These are phyloP conservation scores for Drosophila willistoni DNA, from an alignment of 1,140 invertebrate species.

Conservation along the genomic window DNA sequence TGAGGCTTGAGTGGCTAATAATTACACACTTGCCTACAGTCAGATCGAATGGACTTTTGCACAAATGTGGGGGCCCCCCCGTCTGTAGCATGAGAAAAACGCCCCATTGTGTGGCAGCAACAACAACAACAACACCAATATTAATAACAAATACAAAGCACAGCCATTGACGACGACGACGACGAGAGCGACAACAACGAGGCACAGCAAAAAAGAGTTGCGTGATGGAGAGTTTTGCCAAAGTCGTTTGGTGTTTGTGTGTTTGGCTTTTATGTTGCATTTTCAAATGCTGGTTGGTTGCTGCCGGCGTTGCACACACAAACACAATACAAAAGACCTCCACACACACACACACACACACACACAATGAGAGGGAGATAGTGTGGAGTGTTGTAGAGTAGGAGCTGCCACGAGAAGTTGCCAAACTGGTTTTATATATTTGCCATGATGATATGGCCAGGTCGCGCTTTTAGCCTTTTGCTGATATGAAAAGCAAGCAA, in stretches of 20 bases:
- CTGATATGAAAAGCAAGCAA: conserved; percentile 69
- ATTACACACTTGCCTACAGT: conserved; percentile 55
- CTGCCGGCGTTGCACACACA: conserved; percentile 57
- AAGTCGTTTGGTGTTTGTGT: conserved; percentile 57
- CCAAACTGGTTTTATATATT: conserved; percentile 70
- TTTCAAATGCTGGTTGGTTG: conserved; percentile 80
- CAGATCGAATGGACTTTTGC: conserved; percentile 36
- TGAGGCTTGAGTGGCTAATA: conserved; percentile 69
- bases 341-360: conserved; percentile 12
- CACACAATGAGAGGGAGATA: conserved; percentile 28
- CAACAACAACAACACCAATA: background rate
- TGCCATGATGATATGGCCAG: conserved; percentile 58
- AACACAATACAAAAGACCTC: conserved; percentile 5
- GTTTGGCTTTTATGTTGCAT: conserved; percentile 76
- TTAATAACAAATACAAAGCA: conserved; percentile 52
- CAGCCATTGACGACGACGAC: conserved; percentile 58
- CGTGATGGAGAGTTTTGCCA: conserved; percentile 71
- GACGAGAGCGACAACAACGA: conserved; percentile 20
- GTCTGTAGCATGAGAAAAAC: conserved; percentile 75
- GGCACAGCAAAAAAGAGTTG: conserved; percentile 42
- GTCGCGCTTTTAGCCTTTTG: conserved; percentile 70
- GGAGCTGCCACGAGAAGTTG: conserved; percentile 46
- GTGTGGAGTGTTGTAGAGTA: conserved; percentile 9
- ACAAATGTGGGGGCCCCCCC: conserved; percentile 44
- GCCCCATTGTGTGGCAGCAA: conserved; percentile 67